Evolutionary conservation across 2,113 vertebrate genomes (phyloP), one percentile per base, ranked within the genome.

Genomic region (Boulengeromyrus knoepffleri): DNA sequence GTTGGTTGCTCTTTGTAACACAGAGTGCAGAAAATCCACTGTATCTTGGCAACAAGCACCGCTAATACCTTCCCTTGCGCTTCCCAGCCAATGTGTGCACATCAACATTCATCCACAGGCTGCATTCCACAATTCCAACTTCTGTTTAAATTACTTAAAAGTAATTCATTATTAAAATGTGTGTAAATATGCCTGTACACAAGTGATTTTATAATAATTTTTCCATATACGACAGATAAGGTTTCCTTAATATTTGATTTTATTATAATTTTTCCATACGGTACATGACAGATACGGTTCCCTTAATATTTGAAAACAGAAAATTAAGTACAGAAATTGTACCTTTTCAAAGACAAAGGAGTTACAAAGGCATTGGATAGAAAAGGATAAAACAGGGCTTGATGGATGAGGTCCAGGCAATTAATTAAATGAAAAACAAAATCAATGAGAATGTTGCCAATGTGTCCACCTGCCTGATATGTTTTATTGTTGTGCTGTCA

Each of bases 31-130:
- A 88, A 66, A 88, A 58, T 88, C 31, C 19, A 19, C 87, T 66
- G 87, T 88, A 45, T 88, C 87, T 88, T 88, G 87, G 56, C 87
- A 88, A 88, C 87, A 88, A 46, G 87, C 87, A 62, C 19, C 46
- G 3, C 56, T 66, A 87, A 62, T 88, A 62, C 17, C 36, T 45
- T 9, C 39, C 13, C 39, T 10, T n/a, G 31, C 39, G 12, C 21
- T 88, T 66, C 8, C 21, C 49, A 88, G 47, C 36, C 42, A 31
- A 31, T 42, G 13, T 19, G 86, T 12, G 36, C 53, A 39, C 87
- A 88, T n/a, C 45, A 56, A 62, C 19, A 58, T 39, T 58, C 87
- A 42, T 53, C 50, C 53, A 88, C 52, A 88, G 46, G 47, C 27
- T 27, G n/a, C 6, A 84, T 84, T 50, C 45, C 46, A 86, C 84